Base-by-base conservation (phyloP, 2,888 invertebrate genomes). In the Myathropa florea region DNA sequence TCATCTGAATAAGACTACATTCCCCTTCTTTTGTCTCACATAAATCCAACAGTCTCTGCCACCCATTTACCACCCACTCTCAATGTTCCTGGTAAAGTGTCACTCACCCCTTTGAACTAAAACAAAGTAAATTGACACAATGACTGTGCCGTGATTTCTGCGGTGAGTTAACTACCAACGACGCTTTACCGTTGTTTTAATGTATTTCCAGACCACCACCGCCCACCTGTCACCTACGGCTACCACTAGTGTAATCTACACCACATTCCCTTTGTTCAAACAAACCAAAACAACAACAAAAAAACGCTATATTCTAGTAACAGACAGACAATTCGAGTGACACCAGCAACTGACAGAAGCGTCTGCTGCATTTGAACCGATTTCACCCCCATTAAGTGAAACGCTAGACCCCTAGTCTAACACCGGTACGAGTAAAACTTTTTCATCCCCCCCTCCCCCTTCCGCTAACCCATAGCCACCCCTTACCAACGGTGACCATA, bases 61-160 rank as follows among this genome's bases (percentile, higher is more conserved):
- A 33, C 33, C 33, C 33, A 12, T 33, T 24, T 3, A 6, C 24
- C 24, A 12, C 57, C 57, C 46, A 18, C 46, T 10, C 2, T 46
- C 18, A 46, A 18, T 24, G 23, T 12, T 24, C 57, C 18, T 73
- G 26, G 61, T 24, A 21, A 65, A 75, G 84, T 85, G 81, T 81
- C 81, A 81, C 68, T 85, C 84, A 85, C 81, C 84, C 71, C 63
- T 59, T 63, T n/a, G n/a, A 72, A 12, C 72, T 68, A 73, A 73
- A 61, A 71, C 71, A 82, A 82, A 78, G 78, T 68, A 77, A 85
- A 85, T 77, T 85, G 85, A 85, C 82, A 86, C 86, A 86, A 84
- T 80, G 76, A 63, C 76, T 76, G 86, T 73, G 57, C 76, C 70
- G 86, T 77, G 86, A 86, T 86, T 86, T 75, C 70, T 71, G 82